These are phyloP conservation scores for Rhogogaster chlorosoma DNA, from an alignment of 2,888 invertebrate species.

Conservation along the genomic window DNA sequence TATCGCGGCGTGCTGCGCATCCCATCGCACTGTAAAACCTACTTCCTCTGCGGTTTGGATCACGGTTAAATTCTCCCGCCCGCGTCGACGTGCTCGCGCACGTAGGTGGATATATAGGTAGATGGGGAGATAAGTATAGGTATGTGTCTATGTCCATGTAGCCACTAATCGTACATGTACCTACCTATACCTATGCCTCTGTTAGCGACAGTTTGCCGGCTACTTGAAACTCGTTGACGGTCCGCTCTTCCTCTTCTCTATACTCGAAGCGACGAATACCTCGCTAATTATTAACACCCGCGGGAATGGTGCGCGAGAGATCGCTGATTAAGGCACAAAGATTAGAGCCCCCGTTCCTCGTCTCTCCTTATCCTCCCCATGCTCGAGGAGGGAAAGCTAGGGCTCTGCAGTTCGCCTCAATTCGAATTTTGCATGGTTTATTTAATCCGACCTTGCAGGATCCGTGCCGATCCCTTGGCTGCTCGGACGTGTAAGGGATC, in stretches of 20 bases:
- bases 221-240: slow-evolving; percentile 32
- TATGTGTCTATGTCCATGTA: background rate
- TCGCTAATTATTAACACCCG: slow-evolving; percentile 44
- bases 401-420: background rate
- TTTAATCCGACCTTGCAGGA: background rate
- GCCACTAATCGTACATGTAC: background rate
- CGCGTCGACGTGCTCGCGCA: slow-evolving; percentile 32
- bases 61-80: slow-evolving; percentile 40
- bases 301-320: slow-evolving; percentile 22
- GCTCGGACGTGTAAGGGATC: too few species aligned
- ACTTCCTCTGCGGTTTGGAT: background rate
- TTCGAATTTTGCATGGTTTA: background rate
- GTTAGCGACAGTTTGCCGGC: background rate
- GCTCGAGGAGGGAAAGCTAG: background rate
- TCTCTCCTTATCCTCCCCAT: background rate
- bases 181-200: background rate
- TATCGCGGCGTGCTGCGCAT: background rate
- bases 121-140: background rate
- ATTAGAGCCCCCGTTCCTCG: background rate
- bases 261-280: slow-evolving; percentile 4
- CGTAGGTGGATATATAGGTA: background rate
- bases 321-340: slow-evolving; percentile 41
- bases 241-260: background rate
- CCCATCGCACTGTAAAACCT: slow-evolving; percentile 9
- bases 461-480: background rate